These are phyloP conservation scores for Graptemys geographica DNA, from an alignment of 2,797 vertebrate species.

Conservation along the genomic window DNA sequence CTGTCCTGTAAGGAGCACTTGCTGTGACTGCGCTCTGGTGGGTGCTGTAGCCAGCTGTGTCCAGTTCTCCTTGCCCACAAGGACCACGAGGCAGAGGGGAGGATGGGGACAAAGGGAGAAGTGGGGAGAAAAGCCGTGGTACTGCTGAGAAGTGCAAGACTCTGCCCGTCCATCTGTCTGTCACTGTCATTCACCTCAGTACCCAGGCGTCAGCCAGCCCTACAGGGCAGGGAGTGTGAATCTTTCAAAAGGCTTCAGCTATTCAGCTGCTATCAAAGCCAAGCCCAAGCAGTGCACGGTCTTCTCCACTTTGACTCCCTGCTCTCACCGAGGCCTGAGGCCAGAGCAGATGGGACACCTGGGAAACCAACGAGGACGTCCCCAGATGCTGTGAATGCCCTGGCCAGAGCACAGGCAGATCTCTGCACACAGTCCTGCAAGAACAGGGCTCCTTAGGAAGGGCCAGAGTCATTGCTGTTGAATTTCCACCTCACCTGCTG, in stretches of 20 bases:
- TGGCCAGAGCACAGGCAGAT: not conserved
- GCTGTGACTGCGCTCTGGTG: not conserved
- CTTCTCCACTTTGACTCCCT: not conserved
- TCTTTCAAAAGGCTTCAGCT: not conserved
- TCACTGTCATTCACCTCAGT: not conserved
- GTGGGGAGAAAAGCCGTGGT: not conserved
- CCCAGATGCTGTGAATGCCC: not conserved
- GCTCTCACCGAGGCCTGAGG: not conserved
- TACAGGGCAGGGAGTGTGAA: not conserved
- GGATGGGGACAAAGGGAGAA: not conserved
- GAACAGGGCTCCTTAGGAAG: rapidly evolving
- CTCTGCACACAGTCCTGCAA: not conserved
- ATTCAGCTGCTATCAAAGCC: not conserved
- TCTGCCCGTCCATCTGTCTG: not conserved
- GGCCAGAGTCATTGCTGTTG: not conserved
- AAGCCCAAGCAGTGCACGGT: not conserved
- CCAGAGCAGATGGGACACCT: not conserved
- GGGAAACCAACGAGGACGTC: not conserved
- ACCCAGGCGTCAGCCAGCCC: not conserved
- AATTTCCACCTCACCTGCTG: conserved; percentile 76
- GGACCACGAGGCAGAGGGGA: not conserved
- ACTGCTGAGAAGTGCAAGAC: not conserved
- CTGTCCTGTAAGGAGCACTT: not conserved
- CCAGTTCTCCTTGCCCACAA: not conserved
- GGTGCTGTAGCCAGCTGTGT: not conserved